Evolutionary conservation across 2,888 invertebrate species (phyloP), one percentile per base, ranked within the genome.

Genomic region (Drosophila suboccidentalis): DNA sequence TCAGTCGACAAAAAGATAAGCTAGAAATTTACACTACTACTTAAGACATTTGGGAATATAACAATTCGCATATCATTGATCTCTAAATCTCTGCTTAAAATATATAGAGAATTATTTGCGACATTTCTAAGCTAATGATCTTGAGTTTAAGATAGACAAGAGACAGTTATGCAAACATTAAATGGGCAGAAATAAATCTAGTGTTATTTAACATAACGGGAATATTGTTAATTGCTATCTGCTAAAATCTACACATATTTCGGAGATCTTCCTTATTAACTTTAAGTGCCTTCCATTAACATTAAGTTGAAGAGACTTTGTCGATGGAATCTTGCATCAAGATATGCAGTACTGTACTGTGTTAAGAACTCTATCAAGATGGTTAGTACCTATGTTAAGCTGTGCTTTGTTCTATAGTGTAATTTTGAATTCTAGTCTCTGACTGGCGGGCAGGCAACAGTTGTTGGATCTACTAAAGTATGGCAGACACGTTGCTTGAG

Each of bases 401-500:
- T 47, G 36, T 44, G 44, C 55, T 26, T 29, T 49, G 47, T 43
- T 32, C 47, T 71, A 46, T 17, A 78, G 82, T 83, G 88, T 83
- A 78, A 77, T 66, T 79, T 77, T 59, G 68, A 77, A 84, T 79
- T 84, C 82, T 84, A 65, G 69, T 74, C 79, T 19, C 43, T 70
- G 63, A 65, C 69, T 65, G 50, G 44, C 46, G 55, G 65, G 60
- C 57, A 53, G 66, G 54, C 50, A 64, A 68, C 54, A 69, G 67
- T 70, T 63, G 62, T 64, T 50, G 67, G 58, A 60, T 70, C 69
- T 68, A 54, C 64, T 70, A 69, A 66, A 58, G 43, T 70, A 62
- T 59, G 53, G 67, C 67, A 64, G 71, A 87, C 82, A 87, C 82
- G 76, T 83, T 43, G 71, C 85, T 73, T 22, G 71, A 60, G 85